phyloP scores from a whole-genome alignment of 2,888 invertebrate genomes.

The Ophraella communa region DNA sequence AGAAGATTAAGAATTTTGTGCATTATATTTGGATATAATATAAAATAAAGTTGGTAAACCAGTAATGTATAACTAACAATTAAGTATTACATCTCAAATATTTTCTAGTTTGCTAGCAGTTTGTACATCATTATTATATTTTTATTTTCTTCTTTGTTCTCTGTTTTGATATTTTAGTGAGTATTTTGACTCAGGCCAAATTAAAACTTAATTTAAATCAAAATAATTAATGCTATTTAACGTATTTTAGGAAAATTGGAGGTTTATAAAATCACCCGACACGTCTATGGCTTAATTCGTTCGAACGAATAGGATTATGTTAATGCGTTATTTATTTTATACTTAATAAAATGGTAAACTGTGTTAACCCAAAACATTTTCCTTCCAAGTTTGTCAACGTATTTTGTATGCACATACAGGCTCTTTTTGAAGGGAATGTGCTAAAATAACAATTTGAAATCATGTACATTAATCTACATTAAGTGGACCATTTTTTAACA shows the following conservation, averaged over 20 bases:
- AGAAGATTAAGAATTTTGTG: no score
- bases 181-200: no score
- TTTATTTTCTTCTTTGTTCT: no score
- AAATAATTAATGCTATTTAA: neutral
- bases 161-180: no score
- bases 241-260: neutral
- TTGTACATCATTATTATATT: no score
- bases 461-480: conserved; percentile 5
- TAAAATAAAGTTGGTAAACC: no score
- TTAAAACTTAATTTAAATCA: neutral
- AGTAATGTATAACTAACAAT: no score
- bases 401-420: conserved; percentile 23
- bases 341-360: conserved; percentile 36
- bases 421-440: conserved; percentile 15
- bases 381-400: conserved; percentile 22
- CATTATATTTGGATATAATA: no score
- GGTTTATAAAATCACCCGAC: neutral
- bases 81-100: no score
- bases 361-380: conserved; percentile 35
- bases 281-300: conserved; percentile 22
- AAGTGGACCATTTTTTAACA: neutral
- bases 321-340: conserved; percentile 41
- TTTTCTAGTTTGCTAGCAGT: no score
- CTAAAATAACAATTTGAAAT: conserved; percentile 22
- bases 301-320: conserved; percentile 39